Conservation (phyloP, 2,888 invertebrate species). For the Dynastes grantii region DNA sequence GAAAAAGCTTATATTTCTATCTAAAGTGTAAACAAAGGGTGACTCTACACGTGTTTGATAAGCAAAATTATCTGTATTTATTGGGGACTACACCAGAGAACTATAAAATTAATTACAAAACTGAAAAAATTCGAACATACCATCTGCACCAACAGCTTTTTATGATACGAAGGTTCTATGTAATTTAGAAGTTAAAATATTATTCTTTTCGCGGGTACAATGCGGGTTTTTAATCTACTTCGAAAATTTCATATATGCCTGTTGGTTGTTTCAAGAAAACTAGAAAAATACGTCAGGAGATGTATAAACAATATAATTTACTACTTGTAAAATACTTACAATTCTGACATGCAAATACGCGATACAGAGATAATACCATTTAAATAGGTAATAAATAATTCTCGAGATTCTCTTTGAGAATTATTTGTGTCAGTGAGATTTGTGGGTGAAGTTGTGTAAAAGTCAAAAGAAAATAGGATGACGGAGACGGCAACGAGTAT, state of each 20-base stretch:
- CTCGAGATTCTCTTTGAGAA: slow-evolving; percentile 13
- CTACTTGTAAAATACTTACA: slow-evolving; percentile 39
- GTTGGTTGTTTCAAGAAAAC: slow-evolving; percentile 18
- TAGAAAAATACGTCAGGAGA: slow-evolving; percentile 36
- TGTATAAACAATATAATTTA: slow-evolving; percentile 45
- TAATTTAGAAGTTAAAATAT: slow-evolving; percentile 14
- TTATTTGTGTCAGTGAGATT: slow-evolving; percentile 37
- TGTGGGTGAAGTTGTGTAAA: slow-evolving; percentile 27
- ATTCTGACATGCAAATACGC: slow-evolving; percentile 37
- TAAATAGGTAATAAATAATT: slow-evolving; percentile 42
- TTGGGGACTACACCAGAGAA: not conserved
- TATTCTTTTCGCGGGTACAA: not conserved
- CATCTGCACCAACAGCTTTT: not conserved
- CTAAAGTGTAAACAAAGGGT: slow-evolving; percentile 23
- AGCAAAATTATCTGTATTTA: slow-evolving; percentile 17
- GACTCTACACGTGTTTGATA: slow-evolving; percentile 35
- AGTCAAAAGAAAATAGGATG: slow-evolving; percentile 20
- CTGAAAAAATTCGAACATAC: slow-evolving; percentile 2
- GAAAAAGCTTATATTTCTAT: slow-evolving; percentile 13
- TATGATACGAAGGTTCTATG: not conserved
- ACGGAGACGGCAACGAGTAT: slow-evolving; percentile 47
- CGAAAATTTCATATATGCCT: not conserved
- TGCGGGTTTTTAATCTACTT: not conserved
- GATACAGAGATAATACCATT: slow-evolving; percentile 38
- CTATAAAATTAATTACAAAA: slow-evolving; percentile 25